Evolutionary conservation across 2,888 invertebrate genomes (phyloP).

Genomic region (Bugulina stolonifera): DNA sequence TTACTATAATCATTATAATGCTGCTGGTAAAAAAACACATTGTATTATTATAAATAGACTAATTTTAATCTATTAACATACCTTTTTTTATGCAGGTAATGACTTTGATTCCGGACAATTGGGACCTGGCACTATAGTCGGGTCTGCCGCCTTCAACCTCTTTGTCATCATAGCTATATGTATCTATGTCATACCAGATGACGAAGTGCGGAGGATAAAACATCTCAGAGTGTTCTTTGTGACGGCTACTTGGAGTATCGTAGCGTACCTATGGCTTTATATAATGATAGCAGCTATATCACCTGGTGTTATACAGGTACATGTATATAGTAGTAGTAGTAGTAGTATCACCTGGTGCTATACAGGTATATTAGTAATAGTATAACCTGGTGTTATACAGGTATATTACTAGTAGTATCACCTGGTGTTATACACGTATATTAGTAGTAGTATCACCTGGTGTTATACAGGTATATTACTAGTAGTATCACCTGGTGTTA

Average conservation of each 20-base stretch:
- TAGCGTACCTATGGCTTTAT: conserved; percentile 98
- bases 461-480: conserved; percentile 82
- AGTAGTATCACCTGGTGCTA: conserved; percentile 74
- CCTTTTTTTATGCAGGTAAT: too few relatives aligned
- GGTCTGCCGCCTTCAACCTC: conserved; percentile 95
- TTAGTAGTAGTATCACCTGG: conserved; percentile 79
- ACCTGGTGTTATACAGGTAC: conserved; percentile 72
- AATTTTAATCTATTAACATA: too few relatives aligned
- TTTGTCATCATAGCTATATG: conserved; percentile 96
- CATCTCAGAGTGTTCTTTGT: conserved; percentile 95
- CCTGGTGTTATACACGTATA: too few relatives aligned
- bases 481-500: conserved; percentile 74
- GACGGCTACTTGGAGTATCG: conserved; percentile 94
- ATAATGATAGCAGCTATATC: conserved; percentile 82
- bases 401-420: too few relatives aligned
- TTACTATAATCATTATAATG: too few relatives aligned
- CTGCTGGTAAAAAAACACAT: too few relatives aligned
- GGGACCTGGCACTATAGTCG: conserved; percentile 97
- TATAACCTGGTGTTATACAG: conserved; percentile 79
- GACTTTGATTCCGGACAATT: conserved; percentile 87
- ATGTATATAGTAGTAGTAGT: conserved; percentile 72
- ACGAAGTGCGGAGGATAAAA: conserved; percentile 86
- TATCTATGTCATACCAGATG: conserved; percentile 80
- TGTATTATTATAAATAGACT: too few relatives aligned
- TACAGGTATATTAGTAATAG: conserved; percentile 82